Evolutionary conservation across 37 sponge, comb jelly and placozoan genomes (phyloP), one percentile per base, ranked within the genome.

Genomic region (Theonella swinhoei): DNA sequence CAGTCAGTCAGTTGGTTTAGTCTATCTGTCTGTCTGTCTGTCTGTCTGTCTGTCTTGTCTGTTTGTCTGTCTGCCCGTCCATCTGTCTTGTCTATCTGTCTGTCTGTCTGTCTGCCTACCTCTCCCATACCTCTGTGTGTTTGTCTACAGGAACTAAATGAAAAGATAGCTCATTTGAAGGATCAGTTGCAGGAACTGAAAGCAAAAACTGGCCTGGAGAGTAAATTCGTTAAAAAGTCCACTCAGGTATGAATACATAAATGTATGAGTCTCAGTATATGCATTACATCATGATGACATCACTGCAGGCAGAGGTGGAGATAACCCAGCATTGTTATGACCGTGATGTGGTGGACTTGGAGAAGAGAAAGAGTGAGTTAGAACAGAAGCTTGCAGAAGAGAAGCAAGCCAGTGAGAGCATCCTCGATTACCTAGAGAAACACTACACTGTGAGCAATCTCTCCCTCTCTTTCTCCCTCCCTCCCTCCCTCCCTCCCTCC

Each of bases 121-220:
- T n/a, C n/a, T n/a, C n/a, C n/a, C n/a, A n/a, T n/a, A n/a, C n/a
- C n/a, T n/a, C n/a, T n/a, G n/a, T n/a, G n/a, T n/a, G n/a, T n/a
- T n/a, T n/a, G n/a, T n/a, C n/a, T n/a, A 72, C 74, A 96, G 94
- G 69, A 82, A 1, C 80, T 95, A 25, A 87, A 93, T 85, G 98
- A 97, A 68, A 80, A 83, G 75, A 90, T 93, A 30, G 98, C 98
- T 58, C 91, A 97, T 68, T 71, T 92, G 71, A 97, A 93, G 75
- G 98, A 97, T 63, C 95, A 97, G 69, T 61, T 94, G 22, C 91
- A 94, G 31, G 94, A 94, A 69, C 67, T 82, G 60, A 90, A 90
- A 54, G 94, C 94, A 4, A 85, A 89, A 35, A 93, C 87, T 17
- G 80, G 67, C 35, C 86, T 93, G 17, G 86, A 83, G 62, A 81